Evolutionary conservation across 2,797 vertebrate species (phyloP).

Genomic region (Poeciliopsis presidionis): DNA sequence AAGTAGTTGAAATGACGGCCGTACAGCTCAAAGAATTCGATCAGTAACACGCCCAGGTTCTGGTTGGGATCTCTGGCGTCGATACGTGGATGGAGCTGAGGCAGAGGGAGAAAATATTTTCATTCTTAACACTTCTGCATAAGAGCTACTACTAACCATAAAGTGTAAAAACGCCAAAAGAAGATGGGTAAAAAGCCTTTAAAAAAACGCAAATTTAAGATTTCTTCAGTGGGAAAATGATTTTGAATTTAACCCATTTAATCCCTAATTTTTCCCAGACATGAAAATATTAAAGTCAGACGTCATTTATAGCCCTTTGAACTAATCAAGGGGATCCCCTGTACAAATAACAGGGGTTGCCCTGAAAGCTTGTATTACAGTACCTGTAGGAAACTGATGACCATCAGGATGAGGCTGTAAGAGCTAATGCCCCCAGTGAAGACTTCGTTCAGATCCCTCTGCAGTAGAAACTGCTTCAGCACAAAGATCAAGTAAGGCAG

Average conservation of each 20-base stretch:
- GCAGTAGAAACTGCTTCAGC: slow-evolving; percentile 98
- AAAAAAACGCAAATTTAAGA: neutral
- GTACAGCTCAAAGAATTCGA: slow-evolving; percentile 99
- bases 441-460: slow-evolving; percentile 98
- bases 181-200: neutral
- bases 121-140: neutral
- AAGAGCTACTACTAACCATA: neutral
- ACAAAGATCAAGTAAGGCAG: slow-evolving; percentile 99
- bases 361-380: neutral
- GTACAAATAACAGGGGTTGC: neutral
- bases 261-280: too few relatives aligned
- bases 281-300: too few relatives aligned
- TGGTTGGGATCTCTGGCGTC: slow-evolving; percentile 91
- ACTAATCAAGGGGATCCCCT: too few relatives aligned
- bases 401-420: slow-evolving; percentile 99
- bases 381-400: slow-evolving; percentile 99
- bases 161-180: neutral
- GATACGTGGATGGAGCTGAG: slow-evolving; percentile 93
- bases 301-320: too few relatives aligned
- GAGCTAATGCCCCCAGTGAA: slow-evolving; percentile 99
- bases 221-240: neutral
- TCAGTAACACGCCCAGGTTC: slow-evolving; percentile 95
- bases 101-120: slow-evolving; percentile 1
- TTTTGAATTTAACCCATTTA: neutral
- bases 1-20: slow-evolving; percentile 99